Evolutionary conservation across 2,113 vertebrate genomes (phyloP).

Genomic region (Eurypyga helias): DNA sequence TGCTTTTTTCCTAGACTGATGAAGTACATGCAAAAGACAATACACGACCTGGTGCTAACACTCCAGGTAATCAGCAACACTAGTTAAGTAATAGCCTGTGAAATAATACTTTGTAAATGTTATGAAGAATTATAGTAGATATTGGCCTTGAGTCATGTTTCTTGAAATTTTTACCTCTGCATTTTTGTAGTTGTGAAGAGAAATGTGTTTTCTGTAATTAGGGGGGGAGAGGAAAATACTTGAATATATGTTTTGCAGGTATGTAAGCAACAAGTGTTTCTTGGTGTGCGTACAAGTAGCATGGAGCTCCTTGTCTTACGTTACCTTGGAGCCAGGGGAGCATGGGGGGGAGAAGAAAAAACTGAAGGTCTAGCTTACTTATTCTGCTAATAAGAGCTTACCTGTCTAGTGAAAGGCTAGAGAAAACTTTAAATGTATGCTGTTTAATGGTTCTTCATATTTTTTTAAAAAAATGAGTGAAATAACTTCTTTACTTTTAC

Average conservation of each 20-base stretch:
- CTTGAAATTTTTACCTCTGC: not conserved
- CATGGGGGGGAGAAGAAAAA: accelerated
- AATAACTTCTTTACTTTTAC: not conserved
- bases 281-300: not conserved
- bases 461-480: not conserved
- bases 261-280: not conserved
- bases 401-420: not conserved
- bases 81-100: not conserved
- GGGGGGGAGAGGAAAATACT: not conserved
- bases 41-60: conserved; percentile 88
- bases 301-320: not conserved
- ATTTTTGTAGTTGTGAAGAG: not conserved
- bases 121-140: not conserved
- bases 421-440: not conserved
- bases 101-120: not conserved
- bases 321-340: not conserved
- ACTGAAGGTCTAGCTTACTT: not conserved
- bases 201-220: not conserved
- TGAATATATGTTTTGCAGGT: not conserved
- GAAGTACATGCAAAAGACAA: conserved; percentile 96
- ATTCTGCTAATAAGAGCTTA: not conserved
- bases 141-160: not conserved
- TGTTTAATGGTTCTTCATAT: not conserved
- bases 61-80: conserved; percentile 78
- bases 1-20: conserved; percentile 83